A percentile compares a stretch with the other conserved stretches of the same genome.
Conservation (phyloP, 1,140 invertebrate species). For the Aphis gossypii region DNA sequence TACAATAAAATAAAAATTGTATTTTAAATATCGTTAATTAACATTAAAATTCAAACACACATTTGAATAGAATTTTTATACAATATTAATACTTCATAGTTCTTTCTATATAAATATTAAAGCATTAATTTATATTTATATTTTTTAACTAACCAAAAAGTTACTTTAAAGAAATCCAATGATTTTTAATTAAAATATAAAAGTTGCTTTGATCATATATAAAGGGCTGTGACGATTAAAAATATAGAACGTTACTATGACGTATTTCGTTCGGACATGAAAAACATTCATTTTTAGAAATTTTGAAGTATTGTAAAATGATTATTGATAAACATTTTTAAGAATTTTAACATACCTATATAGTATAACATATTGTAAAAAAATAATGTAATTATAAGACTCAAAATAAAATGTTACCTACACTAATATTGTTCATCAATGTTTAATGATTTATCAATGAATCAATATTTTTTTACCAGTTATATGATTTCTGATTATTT, state of each 20-base stretch:
- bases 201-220: background rate
- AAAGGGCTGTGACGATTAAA: background rate
- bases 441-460: background rate
- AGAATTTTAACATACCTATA: too few relatives aligned
- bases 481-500: background rate
- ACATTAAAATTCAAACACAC: too few relatives aligned
- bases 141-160: background rate
- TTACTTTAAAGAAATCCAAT: too few relatives aligned
- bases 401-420: background rate
- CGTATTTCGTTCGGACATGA: background rate
- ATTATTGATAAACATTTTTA: background rate
- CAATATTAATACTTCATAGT: too few relatives aligned
- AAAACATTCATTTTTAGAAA: background rate
- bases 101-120: too few relatives aligned
- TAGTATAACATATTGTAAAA: too few relatives aligned
- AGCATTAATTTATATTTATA: too few relatives aligned
- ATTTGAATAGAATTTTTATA: too few relatives aligned
- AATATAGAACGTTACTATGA: background rate
- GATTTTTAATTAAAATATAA: background rate
- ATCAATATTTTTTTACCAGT: background rate
- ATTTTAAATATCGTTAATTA: too few relatives aligned
- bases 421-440: background rate
- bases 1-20: too few relatives aligned
- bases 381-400: background rate
- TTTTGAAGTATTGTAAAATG: background rate